Conservation (phyloP, 2,113 vertebrate genomes). For the Muscicapa adusta region DNA sequence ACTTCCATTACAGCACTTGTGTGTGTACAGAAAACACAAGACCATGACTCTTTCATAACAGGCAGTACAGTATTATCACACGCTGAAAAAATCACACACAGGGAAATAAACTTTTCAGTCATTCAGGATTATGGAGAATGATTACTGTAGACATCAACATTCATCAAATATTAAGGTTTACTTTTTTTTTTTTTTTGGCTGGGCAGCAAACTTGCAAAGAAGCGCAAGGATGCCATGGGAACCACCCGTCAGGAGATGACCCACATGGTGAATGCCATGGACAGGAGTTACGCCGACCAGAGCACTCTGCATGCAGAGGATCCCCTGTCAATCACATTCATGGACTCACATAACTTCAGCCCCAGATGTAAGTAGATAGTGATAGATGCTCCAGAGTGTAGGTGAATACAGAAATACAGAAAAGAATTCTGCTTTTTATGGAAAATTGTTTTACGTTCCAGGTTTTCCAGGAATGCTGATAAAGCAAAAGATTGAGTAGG, state of each 20-base stretch:
- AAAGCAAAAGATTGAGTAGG: not conserved
- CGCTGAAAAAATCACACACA: not conserved
- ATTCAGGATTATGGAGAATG: not conserved
- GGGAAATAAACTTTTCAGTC: not conserved
- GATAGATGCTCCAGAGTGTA: not conserved
- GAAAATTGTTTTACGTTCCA: not conserved
- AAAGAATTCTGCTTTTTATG: not conserved
- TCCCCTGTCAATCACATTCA: constrained; percentile 94
- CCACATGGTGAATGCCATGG: constrained; percentile 98
- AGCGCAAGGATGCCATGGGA: constrained; percentile 94
- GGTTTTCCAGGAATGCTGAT: not conserved
- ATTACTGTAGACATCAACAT: not conserved
- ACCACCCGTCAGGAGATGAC: constrained; percentile 98
- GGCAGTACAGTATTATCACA: not conserved
- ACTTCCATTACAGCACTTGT: not conserved
- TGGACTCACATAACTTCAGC: constrained; percentile 97
- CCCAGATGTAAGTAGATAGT: constrained; percentile 89
- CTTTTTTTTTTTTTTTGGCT: constrained; percentile 46
- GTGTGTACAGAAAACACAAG: not conserved
- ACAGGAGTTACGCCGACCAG: constrained; percentile 95
- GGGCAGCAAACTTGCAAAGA: constrained; percentile 97
- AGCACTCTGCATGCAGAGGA: constrained; percentile 95
- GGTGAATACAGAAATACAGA: not conserved
- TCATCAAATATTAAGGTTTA: not conserved
- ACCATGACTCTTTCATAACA: not conserved